Base-by-base conservation (phyloP, 2,113 vertebrate species). In the Hyla sarda region DNA sequence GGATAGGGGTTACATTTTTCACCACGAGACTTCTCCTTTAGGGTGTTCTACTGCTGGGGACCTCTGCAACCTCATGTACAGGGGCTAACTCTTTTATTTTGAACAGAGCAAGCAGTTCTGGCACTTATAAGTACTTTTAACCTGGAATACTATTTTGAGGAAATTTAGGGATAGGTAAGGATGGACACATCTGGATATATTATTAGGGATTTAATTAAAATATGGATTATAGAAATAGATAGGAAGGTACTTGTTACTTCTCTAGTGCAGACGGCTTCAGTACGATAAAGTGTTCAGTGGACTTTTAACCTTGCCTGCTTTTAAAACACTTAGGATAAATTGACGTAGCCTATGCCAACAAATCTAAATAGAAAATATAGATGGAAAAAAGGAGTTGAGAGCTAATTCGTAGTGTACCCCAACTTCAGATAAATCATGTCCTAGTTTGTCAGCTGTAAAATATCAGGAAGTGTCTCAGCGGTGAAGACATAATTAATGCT, bases 381-480 rank as follows among this genome's bases (percentile, higher is more conserved):
- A 32, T 8, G 3, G 48, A 17, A 71, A 16, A 34, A 23, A 41
- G 34, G 25, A 83, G 5, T 17, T 54, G 8, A 72, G 19, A 16
- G 17, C 28, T 82, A 48, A 67, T 50, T 14, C 30, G 17, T 23
- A 72, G 47, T 10, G 17, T n/a, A 34, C 14, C 25, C 65, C 32
- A 30, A 23, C 19, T 92, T 89, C 89, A 93, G 90, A 91, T 91
- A 91, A 52, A 80, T 62, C 87, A 90, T 89, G 84, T 41, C 87
- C 85, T 90, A 89, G 82, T 90, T 92, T 93, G 89, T 87, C 84
- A 91, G 89, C 89, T 88, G 89, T 86, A 88, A 87, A 93, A 91
- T 85, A 89, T 76, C 87, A 88, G 84, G 87, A 83, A 78, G 79
- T 83, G 88, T 90, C 89, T 90, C 82, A 92, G 75, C 87, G 87